phyloP scores from a whole-genome alignment of 2,888 invertebrate genomes.

The Brachyptera risi region DNA sequence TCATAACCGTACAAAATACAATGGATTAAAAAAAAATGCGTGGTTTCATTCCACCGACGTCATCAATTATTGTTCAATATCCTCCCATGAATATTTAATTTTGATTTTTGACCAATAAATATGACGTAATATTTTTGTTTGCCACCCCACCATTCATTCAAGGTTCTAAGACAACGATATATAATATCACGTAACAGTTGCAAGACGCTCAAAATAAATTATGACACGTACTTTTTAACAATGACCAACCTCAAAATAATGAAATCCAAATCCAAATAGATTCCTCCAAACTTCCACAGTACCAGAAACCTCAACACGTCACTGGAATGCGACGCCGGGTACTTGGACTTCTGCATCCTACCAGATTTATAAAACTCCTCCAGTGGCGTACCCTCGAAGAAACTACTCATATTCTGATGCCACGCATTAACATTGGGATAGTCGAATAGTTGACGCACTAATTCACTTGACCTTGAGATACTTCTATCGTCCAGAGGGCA shows the following conservation, averaged over 20 bases:
- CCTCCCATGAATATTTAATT: no score
- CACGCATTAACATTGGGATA: slow-evolving; percentile 3
- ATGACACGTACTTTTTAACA: no score
- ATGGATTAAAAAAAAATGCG: no score
- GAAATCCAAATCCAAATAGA: slow-evolving; percentile 71
- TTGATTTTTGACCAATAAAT: no score
- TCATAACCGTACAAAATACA: no score
- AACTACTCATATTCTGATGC: background rate
- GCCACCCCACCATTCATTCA: no score
- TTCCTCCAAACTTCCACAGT: slow-evolving; percentile 71
- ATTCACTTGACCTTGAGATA: background rate
- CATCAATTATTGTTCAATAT: no score
- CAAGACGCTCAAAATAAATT: no score
- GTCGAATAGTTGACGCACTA: background rate
- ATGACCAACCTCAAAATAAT: slow-evolving; percentile 56
- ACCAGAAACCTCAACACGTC: slow-evolving; percentile 63
- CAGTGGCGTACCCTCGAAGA: slow-evolving; percentile 49
- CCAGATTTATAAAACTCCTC: slow-evolving; percentile 51
- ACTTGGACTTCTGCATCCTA: slow-evolving; percentile 49
- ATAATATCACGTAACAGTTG: no score
- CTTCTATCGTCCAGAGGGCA: background rate
- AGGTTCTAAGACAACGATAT: no score
- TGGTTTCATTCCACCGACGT: no score
- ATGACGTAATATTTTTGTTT: no score
- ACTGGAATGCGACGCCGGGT: slow-evolving; percentile 57